Evolutionary conservation across 2,888 invertebrate species (phyloP).

Genomic region (Rhaphigaster nebulosa): DNA sequence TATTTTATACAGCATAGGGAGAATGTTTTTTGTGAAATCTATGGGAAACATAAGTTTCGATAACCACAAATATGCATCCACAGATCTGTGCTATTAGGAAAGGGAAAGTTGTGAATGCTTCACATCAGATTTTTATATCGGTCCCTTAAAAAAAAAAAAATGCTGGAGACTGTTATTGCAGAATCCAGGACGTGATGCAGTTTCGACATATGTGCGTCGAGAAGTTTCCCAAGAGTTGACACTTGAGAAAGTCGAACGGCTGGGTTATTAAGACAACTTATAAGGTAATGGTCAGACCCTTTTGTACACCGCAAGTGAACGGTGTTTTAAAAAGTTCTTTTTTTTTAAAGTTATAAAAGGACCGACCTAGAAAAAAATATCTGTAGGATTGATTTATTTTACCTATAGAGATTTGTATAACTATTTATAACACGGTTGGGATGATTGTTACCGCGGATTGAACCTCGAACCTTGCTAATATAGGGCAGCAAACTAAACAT

Average conservation of each 20-base stretch:
- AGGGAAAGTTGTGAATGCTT: not conserved
- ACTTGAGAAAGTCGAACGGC: constrained; percentile 36
- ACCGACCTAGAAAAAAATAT: no score
- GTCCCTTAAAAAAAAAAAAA: constrained; percentile 16
- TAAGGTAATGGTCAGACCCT: not conserved
- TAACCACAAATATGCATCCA: constrained; percentile 14
- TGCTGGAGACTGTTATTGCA: not conserved
- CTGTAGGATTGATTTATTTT: no score
- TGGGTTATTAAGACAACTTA: constrained; percentile 14
- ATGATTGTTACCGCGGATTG: no score
- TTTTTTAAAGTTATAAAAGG: not conserved
- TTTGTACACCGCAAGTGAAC: not conserved
- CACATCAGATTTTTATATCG: constrained; percentile 32
- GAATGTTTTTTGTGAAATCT: not conserved
- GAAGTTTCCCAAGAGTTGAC: constrained; percentile 39
- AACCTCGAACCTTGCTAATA: no score
- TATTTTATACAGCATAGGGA: not conserved
- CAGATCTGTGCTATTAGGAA: constrained; percentile 16
- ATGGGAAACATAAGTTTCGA: not conserved
- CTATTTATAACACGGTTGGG: no score
- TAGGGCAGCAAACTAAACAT: no score
- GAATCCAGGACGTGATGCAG: constrained; percentile 21
- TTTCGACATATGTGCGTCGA: constrained; percentile 19
- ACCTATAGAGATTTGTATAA: no score
- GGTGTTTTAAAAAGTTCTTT: not conserved